Evolutionary conservation across 2,113 vertebrate genomes (phyloP).

Genomic region (Calidris pygmaea): DNA sequence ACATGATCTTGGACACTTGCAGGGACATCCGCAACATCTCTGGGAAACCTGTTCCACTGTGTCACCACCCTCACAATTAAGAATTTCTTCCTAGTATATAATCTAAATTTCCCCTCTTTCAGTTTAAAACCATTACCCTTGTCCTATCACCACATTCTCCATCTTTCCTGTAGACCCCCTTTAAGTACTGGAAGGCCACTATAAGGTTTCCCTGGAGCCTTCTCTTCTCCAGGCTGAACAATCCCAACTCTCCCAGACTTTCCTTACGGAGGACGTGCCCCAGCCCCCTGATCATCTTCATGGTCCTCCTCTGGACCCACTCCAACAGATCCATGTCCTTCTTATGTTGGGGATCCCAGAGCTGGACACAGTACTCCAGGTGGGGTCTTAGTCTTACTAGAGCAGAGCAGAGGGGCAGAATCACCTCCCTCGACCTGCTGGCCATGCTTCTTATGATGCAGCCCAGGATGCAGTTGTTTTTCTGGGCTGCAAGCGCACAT

Average conservation of each 20-base stretch:
- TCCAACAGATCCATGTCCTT: not conserved
- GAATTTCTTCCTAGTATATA: not conserved
- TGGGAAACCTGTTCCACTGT: not conserved
- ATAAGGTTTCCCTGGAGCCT: not conserved
- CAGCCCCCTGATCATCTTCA: not conserved
- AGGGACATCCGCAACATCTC: not conserved
- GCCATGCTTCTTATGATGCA: not conserved
- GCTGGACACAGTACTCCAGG: not conserved
- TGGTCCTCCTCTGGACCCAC: not conserved
- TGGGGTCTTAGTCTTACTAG: not conserved
- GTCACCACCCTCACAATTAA: not conserved
- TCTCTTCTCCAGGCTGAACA: not conserved
- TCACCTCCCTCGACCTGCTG: not conserved
- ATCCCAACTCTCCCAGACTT: not conserved
- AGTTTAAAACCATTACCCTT: not conserved
- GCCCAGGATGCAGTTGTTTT: not conserved
- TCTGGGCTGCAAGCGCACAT: not conserved
- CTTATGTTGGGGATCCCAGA: not conserved
- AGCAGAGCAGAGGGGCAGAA: not conserved
- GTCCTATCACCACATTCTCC: not conserved
- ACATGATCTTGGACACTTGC: not conserved
- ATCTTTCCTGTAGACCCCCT: not conserved
- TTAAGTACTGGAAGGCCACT: not conserved
- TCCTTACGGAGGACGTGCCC: not conserved
- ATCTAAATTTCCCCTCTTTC: not conserved